These are phyloP conservation scores for Coracopsis vasa DNA, from an alignment of 2,113 vertebrate genomes.

Conservation along the genomic window DNA sequence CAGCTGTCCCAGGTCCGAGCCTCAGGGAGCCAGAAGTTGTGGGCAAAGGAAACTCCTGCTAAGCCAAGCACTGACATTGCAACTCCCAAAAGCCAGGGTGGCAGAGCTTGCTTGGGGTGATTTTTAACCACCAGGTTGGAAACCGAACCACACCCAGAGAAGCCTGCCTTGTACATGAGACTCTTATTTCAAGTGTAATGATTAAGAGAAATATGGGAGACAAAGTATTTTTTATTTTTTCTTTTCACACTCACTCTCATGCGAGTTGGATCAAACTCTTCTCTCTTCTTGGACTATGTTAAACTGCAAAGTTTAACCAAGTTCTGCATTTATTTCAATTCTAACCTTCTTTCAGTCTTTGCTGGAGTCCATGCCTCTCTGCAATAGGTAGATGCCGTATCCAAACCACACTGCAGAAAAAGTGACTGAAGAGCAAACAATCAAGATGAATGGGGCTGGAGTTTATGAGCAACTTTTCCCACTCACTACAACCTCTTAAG, in stretches of 20 bases:
- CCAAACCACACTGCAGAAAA: neutral
- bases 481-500: neutral
- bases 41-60: neutral
- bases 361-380: neutral
- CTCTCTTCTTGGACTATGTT: neutral
- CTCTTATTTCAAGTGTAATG: neutral
- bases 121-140: constrained; percentile 18
- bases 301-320: neutral
- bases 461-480: neutral
- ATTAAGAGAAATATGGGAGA: neutral
- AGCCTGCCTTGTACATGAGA: neutral
- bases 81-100: neutral
- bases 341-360: neutral
- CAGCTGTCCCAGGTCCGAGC: neutral
- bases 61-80: neutral
- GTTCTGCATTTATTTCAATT: neutral
- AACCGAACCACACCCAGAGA: neutral
- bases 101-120: constrained; percentile 3
- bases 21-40: neutral
- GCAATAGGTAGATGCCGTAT: neutral
- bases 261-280: neutral
- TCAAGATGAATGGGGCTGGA: neutral
- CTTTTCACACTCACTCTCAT: neutral
- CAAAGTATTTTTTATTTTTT: neutral
- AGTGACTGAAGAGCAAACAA: neutral